Evolutionary conservation across 1,140 invertebrate genomes (phyloP), one percentile per base, ranked within the genome.

Genomic region (Drosophila seguyi): DNA sequence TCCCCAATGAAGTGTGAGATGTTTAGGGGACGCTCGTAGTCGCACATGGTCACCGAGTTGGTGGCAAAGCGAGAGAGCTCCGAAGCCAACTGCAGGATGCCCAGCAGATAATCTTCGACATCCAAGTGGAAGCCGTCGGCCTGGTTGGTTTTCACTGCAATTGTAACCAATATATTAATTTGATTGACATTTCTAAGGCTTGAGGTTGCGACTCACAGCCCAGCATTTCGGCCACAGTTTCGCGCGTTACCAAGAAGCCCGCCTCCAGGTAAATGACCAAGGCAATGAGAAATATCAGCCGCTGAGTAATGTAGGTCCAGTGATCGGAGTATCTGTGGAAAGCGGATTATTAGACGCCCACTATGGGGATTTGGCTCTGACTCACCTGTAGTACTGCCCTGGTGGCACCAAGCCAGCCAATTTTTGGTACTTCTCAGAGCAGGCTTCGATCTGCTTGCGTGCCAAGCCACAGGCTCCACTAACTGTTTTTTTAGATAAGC

Each of bases 81-180:
- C 45, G 96, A 95, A 29, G 97, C 95, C 53, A 98, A 92, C 82
- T 96, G 95, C 22, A 98, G 93, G 8, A 98, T 93, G 4, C 98
- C 98, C 91, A 97, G 95, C 14, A 99, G 93, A 87, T 97, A 99
- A 81, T 98, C 98, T 92, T 99, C 98, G 22, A 98, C 93, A 79
- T 98, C 97, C 63, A 99, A 93, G 91, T 98, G 97, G 87, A 98
- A 98, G 2, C 96, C 96, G 25, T 96, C 94, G 63, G 95, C 92
- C 42, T 91, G 93, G 73, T 55, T 94, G 87, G 42, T 93, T 92
- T 93, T 94, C 3, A 96, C 95, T 96, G 66, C 34, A 34, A 22
- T 20, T 92, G 91, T 61, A 14, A 69, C 25, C 75, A 61, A 59
- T 44, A 44, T 31, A 0, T 36, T 13, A 31, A 2, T 18, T 29